These are phyloP conservation scores for Schizaphis graminum DNA, from an alignment of 2,888 invertebrate species.

Conservation along the genomic window DNA sequence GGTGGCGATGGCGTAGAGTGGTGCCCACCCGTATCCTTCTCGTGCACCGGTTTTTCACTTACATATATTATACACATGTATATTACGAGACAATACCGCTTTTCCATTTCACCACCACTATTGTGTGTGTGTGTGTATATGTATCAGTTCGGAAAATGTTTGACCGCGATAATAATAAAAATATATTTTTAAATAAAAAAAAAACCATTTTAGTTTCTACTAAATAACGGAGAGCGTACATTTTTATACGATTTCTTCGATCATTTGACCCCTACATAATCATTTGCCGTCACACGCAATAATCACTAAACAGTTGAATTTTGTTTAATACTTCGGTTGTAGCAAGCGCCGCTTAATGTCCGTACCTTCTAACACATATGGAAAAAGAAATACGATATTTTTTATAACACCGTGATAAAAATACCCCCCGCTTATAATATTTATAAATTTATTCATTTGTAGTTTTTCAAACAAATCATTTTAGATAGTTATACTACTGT, in stretches of 20 bases:
- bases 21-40: neutral
- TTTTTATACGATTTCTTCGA: neutral
- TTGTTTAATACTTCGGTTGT: neutral
- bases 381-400: neutral
- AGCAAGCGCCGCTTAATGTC: neutral
- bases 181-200: neutral
- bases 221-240: neutral
- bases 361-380: neutral
- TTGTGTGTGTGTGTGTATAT: neutral
- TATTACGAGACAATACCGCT: constrained; percentile 19
- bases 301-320: neutral
- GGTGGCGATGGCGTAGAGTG: neutral
- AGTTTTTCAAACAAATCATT: neutral
- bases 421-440: neutral
- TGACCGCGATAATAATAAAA: neutral
- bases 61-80: neutral
- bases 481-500: neutral
- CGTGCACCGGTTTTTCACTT: constrained; percentile 23
- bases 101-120: neutral
- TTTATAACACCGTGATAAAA: neutral
- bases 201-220: constrained; percentile 29
- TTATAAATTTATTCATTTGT: neutral
- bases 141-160: constrained; percentile 7
- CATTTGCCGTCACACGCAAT: neutral
- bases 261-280: neutral